A percentile compares a stretch with the other conserved stretches of the same genome.
These are phyloP conservation scores for Oncorhynchus clarkii DNA, from an alignment of 2,113 vertebrate species.

Conservation along the genomic window DNA sequence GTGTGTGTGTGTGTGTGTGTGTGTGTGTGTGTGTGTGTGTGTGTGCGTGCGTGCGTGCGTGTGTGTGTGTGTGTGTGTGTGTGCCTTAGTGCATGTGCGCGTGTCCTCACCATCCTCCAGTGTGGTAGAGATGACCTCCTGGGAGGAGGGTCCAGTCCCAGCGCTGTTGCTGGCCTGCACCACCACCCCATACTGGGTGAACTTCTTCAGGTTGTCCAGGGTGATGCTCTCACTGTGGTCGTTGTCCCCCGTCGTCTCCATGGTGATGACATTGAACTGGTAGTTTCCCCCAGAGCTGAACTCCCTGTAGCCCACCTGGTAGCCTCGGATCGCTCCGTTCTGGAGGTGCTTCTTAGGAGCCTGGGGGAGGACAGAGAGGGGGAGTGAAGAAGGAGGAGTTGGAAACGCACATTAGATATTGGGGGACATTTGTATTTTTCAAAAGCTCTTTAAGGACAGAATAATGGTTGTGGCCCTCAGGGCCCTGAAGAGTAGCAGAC, in stretches of 20 bases:
- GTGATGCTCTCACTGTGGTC: conserved; percentile 92
- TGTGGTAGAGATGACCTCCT: conserved; percentile 93
- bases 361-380: conserved; percentile 53
- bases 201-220: conserved; percentile 95
- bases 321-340: conserved; percentile 94
- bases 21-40: too few species aligned
- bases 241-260: conserved; percentile 94
- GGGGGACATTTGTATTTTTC: too few species aligned
- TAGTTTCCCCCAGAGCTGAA: conserved; percentile 94
- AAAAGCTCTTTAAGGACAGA: too few species aligned
- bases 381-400: not conserved
- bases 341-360: conserved; percentile 93
- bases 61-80: too few species aligned
- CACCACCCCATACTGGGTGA: conserved; percentile 96
- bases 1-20: too few species aligned
- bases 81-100: too few species aligned
- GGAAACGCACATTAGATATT: not conserved
- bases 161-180: conserved; percentile 96
- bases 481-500: not conserved
- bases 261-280: conserved; percentile 95
- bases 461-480: too few species aligned
- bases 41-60: too few species aligned
- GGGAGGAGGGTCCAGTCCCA: conserved; percentile 94
- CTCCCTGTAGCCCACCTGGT: conserved; percentile 96
- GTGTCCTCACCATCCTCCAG: conserved; percentile 88